phyloP scores from a whole-genome alignment of 2,113 vertebrate genomes.

The Myiopsitta monachus region DNA sequence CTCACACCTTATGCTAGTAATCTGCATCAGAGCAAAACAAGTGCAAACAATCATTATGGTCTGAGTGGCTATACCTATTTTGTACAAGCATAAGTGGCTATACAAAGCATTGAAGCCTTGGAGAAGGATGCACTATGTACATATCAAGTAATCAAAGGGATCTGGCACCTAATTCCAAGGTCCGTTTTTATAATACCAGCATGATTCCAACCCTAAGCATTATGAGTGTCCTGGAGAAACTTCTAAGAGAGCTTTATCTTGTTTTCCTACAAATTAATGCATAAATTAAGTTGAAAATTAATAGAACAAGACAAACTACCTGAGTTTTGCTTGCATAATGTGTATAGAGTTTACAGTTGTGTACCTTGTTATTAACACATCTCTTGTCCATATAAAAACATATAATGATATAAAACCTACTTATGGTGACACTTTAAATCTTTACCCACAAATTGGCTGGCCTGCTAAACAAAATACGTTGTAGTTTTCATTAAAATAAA shows the following conservation, averaged over 20 bases:
- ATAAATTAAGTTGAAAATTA: background rate
- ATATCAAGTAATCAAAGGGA: background rate
- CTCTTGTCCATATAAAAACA: background rate
- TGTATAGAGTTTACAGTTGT: background rate
- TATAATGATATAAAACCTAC: background rate
- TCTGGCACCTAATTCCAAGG: background rate
- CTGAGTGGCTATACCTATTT: background rate
- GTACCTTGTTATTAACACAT: background rate
- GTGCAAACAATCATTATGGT: background rate
- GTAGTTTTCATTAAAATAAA: background rate
- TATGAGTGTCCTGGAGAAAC: background rate
- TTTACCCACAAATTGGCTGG: background rate
- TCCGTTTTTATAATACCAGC: background rate
- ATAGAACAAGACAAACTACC: background rate
- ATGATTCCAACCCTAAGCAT: background rate
- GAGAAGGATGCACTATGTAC: rapidly evolving
- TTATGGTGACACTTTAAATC: background rate
- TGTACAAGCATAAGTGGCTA: background rate
- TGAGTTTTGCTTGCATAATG: background rate
- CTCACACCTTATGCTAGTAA: background rate
- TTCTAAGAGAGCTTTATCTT: background rate
- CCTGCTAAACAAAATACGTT: background rate
- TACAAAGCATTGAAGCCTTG: background rate
- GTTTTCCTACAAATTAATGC: background rate
- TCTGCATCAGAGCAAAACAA: background rate